Evolutionary conservation across 2,797 vertebrate species (phyloP).

Genomic region (Urosaurus nigricauda): DNA sequence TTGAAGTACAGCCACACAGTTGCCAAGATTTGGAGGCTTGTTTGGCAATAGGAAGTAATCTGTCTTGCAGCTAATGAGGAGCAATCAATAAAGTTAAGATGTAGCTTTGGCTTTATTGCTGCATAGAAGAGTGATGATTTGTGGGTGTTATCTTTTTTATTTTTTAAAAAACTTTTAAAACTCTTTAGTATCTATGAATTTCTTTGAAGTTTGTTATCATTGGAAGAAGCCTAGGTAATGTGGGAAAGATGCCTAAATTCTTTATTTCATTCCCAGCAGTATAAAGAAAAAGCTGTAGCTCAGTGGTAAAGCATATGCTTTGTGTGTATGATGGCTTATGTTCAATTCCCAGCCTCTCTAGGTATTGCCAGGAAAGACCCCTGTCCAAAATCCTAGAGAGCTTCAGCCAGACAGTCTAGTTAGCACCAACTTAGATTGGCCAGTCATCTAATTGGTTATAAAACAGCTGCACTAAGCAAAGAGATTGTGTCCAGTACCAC

Average conservation of each 20-base stretch:
- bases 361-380: background rate
- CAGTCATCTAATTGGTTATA: background rate
- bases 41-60: slow-evolving; percentile 29
- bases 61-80: background rate
- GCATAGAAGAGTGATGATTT: background rate
- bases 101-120: background rate
- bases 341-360: background rate
- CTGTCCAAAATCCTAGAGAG: background rate
- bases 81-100: background rate
- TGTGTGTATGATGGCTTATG: background rate
- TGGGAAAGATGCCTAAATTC: background rate
- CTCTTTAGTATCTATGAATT: background rate
- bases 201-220: background rate
- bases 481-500: background rate
- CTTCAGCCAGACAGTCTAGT: background rate
- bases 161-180: background rate
- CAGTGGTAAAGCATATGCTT: background rate
- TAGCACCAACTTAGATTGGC: background rate
- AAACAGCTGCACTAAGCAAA: background rate
- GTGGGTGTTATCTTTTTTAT: background rate
- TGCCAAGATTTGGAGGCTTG: slow-evolving; percentile 52
- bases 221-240: background rate
- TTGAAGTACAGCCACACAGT: slow-evolving; percentile 49
- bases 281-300: background rate
- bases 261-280: background rate